A percentile compares a stretch with the other conserved stretches of the same genome.
Conservation (phyloP, 2,797 vertebrate species). For the Phrynocephalus guinanensis region DNA sequence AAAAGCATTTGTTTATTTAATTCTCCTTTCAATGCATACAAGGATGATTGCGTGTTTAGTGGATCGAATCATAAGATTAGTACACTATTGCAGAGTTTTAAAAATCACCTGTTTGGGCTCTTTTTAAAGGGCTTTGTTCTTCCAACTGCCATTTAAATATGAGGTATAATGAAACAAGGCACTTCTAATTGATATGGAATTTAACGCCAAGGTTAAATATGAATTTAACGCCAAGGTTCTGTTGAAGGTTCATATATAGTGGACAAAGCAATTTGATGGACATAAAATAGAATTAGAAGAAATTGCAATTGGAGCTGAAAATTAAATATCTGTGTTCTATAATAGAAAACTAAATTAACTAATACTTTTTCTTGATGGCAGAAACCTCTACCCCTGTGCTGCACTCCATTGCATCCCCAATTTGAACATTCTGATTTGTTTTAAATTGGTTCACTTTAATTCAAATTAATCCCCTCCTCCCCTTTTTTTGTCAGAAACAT, state of each 20-base stretch:
- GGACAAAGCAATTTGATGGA: conserved; percentile 1
- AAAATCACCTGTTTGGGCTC: conserved; percentile 40
- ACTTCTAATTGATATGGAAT: conserved; percentile 46
- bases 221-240: conserved; percentile 34
- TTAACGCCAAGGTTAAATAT: conserved; percentile 34
- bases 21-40: conserved; percentile 47
- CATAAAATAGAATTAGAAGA: conserved; percentile 31
- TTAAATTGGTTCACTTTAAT: conserved; percentile 54
- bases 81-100: conserved; percentile 34
- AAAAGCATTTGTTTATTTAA: conserved; percentile 54
- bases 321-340: conserved; percentile 17
- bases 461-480: neutral
- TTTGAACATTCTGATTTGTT: conserved; percentile 33
- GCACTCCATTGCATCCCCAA: conserved; percentile 38
- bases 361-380: conserved; percentile 9
- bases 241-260: conserved; percentile 53
- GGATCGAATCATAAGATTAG: conserved; percentile 55
- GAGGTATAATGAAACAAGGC: conserved; percentile 52
- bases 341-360: conserved; percentile 36
- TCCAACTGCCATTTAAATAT: conserved; percentile 58
- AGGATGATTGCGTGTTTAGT: conserved; percentile 47
- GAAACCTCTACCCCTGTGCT: conserved; percentile 13
- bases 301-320: conserved; percentile 31
- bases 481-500: conserved; percentile 9
- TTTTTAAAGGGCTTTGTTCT: conserved; percentile 36